Evolutionary conservation across 2,888 invertebrate species (phyloP).

Genomic region (Sceliomorpha sp.): DNA sequence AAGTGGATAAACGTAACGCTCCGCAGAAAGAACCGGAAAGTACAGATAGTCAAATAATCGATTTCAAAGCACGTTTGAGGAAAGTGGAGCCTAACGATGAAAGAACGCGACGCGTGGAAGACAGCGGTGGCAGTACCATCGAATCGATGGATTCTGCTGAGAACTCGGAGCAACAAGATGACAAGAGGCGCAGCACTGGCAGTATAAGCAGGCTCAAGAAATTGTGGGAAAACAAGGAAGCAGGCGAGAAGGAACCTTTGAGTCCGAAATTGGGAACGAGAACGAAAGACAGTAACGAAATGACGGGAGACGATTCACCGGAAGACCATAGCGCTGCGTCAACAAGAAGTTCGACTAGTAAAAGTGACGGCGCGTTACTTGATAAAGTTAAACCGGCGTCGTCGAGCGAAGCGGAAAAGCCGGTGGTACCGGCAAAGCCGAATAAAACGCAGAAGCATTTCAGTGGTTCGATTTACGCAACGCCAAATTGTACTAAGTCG

Average conservation of each 20-base stretch:
- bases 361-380: constrained; percentile 73
- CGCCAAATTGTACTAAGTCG: constrained; percentile 82
- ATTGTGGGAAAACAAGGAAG: constrained; percentile 93
- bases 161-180: constrained; percentile 85
- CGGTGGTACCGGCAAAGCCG: constrained; percentile 82
- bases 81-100: constrained; percentile 83
- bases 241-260: constrained; percentile 82
- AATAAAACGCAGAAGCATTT: constrained; percentile 79
- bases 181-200: constrained; percentile 94
- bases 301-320: constrained; percentile 75
- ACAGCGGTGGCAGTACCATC: constrained; percentile 62
- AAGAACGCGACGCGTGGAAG: constrained; percentile 65
- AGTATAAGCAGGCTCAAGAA: constrained; percentile 96
- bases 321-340: constrained; percentile 80
- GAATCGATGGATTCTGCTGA: constrained; percentile 70
- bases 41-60: constrained; percentile 85
- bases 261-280: constrained; percentile 83
- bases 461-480: constrained; percentile 88
- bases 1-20: constrained; percentile 85
- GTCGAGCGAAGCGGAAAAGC: constrained; percentile 83
- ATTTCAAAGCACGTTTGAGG: constrained; percentile 91
- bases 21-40: constrained; percentile 82
- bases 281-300: constrained; percentile 29
- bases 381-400: constrained; percentile 58
- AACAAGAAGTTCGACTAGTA: constrained; percentile 78